Base-by-base conservation (phyloP, 2,888 invertebrate species). In the Therioaphis trifolii region DNA sequence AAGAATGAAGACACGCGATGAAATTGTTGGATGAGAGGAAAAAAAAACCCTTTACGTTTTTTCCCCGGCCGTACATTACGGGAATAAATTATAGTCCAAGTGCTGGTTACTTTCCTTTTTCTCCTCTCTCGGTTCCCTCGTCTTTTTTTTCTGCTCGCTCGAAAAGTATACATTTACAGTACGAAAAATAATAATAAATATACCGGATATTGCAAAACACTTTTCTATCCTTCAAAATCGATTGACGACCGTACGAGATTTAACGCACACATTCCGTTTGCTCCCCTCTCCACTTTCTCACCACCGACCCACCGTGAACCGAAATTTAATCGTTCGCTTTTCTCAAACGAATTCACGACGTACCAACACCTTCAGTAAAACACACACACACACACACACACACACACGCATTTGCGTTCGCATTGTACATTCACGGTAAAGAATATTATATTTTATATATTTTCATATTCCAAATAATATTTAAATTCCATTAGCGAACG, bases 401-500 rank as follows among this genome's bases (percentile, higher is more conserved):
- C 43, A 43, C 43, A 43, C 43, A 43, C 43, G 11, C 43, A 43
- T 11, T 9, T 11, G 11, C 43, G 11, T 11, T 9, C 43, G 11
- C 43, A 4, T 1, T n/a, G 2, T 9, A 55, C 55, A 4, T 21
- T n/a, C 9, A 12, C 55, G 55, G 1, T 5, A 7, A 12, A 55
- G 21, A 55, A 55, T 55, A n/a, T n/a, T n/a, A n/a, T n/a, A n/a
- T n/a, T 52, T n/a, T 55, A 55, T 55, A 21, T 7, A 49, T 71
- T 49, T 71, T 49, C 49, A 71, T 49, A 27, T 49, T 71, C 27
- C 49, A 71, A 27, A 71, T 71, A 49, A 49, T 71, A 71, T 71
- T 71, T 71, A 71, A 71, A 71, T 71, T 49, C 71, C 71, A 49
- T 71, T 71, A 71, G n/a, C 14, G 68, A 5, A 14, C 24, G 24